A percentile compares a stretch with the other conserved stretches of the same genome.
phyloP scores from a whole-genome alignment of 2,888 invertebrate species.

The Sceliomorpha sp. region DNA sequence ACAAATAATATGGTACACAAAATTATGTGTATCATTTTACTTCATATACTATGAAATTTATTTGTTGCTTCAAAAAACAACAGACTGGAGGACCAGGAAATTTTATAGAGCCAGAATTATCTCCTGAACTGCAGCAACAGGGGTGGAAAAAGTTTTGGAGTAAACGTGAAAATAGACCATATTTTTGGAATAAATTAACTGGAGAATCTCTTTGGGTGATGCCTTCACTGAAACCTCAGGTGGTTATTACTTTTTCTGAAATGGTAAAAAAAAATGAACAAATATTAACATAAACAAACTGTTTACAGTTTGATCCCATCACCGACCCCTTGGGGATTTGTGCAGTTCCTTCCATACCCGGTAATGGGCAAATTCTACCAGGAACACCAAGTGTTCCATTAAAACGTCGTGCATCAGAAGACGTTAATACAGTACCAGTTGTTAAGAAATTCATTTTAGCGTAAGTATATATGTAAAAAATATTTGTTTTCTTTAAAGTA shows the following conservation, averaged over 20 bases:
- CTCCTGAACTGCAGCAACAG: slow-evolving; percentile 88
- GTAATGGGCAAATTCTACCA: slow-evolving; percentile 77
- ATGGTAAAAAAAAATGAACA: neutral
- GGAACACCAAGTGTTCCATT: slow-evolving; percentile 81
- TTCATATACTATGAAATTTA: no score
- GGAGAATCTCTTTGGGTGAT: slow-evolving; percentile 99
- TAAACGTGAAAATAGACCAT: slow-evolving; percentile 95
- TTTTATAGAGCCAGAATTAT: slow-evolving; percentile 81
- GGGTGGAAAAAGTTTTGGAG: slow-evolving; percentile 99
- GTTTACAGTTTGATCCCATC: slow-evolving; percentile 89
- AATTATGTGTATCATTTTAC: no score
- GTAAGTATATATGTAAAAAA: slow-evolving; percentile 74
- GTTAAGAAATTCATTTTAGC: slow-evolving; percentile 92
- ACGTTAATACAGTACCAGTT: slow-evolving; percentile 86
- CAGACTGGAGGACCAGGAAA: slow-evolving; percentile 66
- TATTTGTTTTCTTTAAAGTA: slow-evolving; percentile 18
- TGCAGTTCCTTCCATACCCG: slow-evolving; percentile 76
- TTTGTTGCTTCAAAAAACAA: no score
- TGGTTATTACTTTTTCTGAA: slow-evolving; percentile 55
- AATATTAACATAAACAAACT: slow-evolving; percentile 1
- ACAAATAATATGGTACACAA: no score
- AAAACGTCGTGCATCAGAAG: slow-evolving; percentile 90
- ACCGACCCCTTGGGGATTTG: slow-evolving; percentile 95
- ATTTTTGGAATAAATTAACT: slow-evolving; percentile 97
- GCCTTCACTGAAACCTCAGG: slow-evolving; percentile 89